These are phyloP conservation scores for Cherax quadricarinatus DNA, from an alignment of 1,140 invertebrate genomes.

Conservation along the genomic window DNA sequence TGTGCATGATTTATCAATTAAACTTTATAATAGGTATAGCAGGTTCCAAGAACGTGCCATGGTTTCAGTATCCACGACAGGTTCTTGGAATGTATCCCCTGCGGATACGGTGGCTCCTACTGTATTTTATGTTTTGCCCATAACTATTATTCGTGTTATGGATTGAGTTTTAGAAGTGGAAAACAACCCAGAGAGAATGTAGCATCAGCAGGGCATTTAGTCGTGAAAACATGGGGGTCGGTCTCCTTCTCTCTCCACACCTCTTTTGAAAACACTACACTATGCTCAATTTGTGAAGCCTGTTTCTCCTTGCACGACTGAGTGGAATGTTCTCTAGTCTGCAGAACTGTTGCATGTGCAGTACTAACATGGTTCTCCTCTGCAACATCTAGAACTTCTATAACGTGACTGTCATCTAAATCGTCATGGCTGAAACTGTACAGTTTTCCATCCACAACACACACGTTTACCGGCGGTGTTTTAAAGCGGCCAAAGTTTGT, in stretches of 20 bases:
- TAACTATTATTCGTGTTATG: not conserved
- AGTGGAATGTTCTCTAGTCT: not conserved
- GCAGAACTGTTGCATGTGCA: not conserved
- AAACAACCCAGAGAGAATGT: constrained; percentile 58
- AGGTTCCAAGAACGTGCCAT: too few species aligned
- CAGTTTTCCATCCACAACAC: constrained; percentile 53
- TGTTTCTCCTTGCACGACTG: not conserved
- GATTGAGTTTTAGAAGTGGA: constrained; percentile 36
- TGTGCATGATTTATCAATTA: too few species aligned
- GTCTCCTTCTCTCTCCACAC: constrained; percentile 48
- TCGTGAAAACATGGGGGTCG: constrained; percentile 42
- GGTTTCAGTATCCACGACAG: too few species aligned
- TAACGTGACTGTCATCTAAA: constrained; percentile 33
- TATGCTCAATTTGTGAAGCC: not conserved
- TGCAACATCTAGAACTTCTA: constrained; percentile 40
- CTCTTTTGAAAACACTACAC: constrained; percentile 5
- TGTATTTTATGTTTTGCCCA: too few species aligned
- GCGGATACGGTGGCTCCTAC: too few species aligned
- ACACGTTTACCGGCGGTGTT: constrained; percentile 54
- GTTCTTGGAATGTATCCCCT: too few species aligned
- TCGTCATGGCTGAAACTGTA: constrained; percentile 58
- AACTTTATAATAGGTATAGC: too few species aligned
- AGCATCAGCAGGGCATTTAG: constrained; percentile 49
- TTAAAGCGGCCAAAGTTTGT: constrained; percentile 27
- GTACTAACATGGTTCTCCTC: not conserved